Conservation (phyloP, 1,140 invertebrate species). For the Eupristina koningsbergeri region DNA sequence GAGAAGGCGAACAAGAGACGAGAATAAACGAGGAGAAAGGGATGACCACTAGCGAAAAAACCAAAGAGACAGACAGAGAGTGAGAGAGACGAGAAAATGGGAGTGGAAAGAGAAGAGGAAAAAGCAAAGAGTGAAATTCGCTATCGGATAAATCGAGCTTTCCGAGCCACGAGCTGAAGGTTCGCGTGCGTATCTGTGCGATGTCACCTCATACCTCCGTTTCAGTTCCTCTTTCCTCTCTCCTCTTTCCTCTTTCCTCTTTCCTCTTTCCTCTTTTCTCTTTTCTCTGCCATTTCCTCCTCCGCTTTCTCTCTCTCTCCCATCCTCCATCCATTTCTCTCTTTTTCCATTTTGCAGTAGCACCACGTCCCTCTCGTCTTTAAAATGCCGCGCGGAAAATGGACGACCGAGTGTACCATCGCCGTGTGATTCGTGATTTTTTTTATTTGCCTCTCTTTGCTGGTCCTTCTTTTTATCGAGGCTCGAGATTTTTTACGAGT, state of each 20-base stretch:
- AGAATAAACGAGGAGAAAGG: conserved; percentile 41
- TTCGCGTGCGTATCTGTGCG: conserved; percentile 33
- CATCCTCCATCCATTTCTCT: conserved; percentile 58
- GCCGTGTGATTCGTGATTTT: background rate
- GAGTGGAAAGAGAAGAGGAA: conserved; percentile 12
- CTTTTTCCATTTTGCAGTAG: conserved; percentile 59
- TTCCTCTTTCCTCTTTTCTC: conserved; percentile 16
- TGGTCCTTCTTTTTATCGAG: background rate
- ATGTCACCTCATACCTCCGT: conserved; percentile 43
- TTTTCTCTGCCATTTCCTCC: conserved; percentile 25
- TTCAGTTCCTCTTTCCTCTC: conserved; percentile 51
- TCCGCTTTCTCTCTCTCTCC: conserved; percentile 32
- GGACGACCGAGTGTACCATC: conserved; percentile 42
- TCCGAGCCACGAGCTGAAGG: conserved; percentile 40
- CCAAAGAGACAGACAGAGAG: conserved; percentile 14
- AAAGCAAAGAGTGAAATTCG: conserved; percentile 42
- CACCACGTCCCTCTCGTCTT: conserved; percentile 60
- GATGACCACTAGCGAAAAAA: conserved; percentile 49
- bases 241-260: conserved; percentile 48
- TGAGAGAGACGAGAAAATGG: conserved; percentile 43
- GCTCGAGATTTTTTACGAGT: background rate
- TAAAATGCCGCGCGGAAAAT: conserved; percentile 48
- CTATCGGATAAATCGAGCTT: conserved; percentile 52
- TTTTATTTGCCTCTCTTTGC: conserved; percentile 43
- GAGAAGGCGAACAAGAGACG: background rate